A percentile compares a stretch with the other conserved stretches of the same genome.
phyloP scores from a whole-genome alignment of 2,797 vertebrate species.

The Cuculus canorus region DNA sequence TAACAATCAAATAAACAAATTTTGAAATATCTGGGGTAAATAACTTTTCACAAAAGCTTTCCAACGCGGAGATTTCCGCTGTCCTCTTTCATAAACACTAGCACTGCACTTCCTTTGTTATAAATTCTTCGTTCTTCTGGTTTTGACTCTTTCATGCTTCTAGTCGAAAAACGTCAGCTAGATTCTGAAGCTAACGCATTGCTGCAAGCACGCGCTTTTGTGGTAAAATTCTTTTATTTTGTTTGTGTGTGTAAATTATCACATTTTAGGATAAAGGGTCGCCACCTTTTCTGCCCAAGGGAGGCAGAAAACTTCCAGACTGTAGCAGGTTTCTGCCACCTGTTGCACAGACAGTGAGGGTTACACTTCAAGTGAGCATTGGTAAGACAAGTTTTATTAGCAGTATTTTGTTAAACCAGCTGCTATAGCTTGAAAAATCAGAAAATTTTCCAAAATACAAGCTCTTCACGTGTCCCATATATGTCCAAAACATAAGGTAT shows the following conservation, averaged over 20 bases:
- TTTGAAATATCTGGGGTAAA: not conserved
- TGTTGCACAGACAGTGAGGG: not conserved
- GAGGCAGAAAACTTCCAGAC: not conserved
- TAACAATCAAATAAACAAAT: not conserved
- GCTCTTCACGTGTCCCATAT: not conserved
- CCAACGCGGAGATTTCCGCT: not conserved
- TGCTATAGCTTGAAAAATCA: not conserved
- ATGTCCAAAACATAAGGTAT: not conserved
- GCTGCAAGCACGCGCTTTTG: not conserved
- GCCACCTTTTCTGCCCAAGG: not conserved
- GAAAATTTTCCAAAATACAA: not conserved
- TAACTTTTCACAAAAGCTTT: not conserved
- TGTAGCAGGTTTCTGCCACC: not conserved
- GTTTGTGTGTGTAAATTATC: not conserved
- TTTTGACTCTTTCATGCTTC: constrained; percentile 24
- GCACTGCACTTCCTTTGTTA: not conserved
- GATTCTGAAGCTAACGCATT: not conserved
- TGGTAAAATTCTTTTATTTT: not conserved
- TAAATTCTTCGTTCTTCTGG: constrained; percentile 4
- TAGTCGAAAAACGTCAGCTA: not conserved
- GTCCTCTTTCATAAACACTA: not conserved
- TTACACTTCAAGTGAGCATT: not conserved
- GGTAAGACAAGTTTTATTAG: not conserved
- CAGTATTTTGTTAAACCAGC: not conserved
- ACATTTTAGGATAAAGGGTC: not conserved